phyloP scores from a whole-genome alignment of 2,797 vertebrate species.

The Acestrorhynchus altus region DNA sequence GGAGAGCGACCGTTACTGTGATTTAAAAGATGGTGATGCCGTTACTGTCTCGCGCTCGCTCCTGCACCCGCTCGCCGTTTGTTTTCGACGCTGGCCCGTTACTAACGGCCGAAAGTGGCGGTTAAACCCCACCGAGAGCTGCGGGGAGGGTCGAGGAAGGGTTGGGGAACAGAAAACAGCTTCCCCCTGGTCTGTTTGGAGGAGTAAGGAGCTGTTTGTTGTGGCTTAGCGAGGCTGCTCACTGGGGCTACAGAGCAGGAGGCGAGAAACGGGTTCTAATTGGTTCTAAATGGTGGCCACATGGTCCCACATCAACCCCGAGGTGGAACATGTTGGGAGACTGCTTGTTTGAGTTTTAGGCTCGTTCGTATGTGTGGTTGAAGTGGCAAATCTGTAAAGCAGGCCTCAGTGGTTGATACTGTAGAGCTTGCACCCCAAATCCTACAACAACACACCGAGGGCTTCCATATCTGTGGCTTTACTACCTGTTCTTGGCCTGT shows the following conservation, averaged over 20 bases:
- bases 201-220: not conserved
- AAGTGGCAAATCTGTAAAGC: conserved; percentile 3
- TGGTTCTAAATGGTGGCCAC: not conserved
- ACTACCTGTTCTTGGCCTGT: not conserved
- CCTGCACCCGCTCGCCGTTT: conserved; percentile 54
- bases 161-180: conserved; percentile 54
- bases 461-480: not conserved
- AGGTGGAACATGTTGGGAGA: not conserved
- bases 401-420: conserved; percentile 35
- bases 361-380: no score
- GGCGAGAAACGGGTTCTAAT: not conserved
- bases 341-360: no score
- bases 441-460: not conserved
- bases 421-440: conserved; percentile 9
- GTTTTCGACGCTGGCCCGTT: conserved; percentile 20
- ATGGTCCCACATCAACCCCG: not conserved
- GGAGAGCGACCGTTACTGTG: no score
- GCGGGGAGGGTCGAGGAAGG: conserved; percentile 11
- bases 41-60: conserved; percentile 48
- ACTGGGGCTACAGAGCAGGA: not conserved
- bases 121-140: no score
- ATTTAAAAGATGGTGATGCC: conserved; percentile 32
- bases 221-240: conserved; percentile 18
- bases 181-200: conserved; percentile 45
- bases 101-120: not conserved